phyloP scores from a whole-genome alignment of 2,888 invertebrate species.

The Pandemis corylana region DNA sequence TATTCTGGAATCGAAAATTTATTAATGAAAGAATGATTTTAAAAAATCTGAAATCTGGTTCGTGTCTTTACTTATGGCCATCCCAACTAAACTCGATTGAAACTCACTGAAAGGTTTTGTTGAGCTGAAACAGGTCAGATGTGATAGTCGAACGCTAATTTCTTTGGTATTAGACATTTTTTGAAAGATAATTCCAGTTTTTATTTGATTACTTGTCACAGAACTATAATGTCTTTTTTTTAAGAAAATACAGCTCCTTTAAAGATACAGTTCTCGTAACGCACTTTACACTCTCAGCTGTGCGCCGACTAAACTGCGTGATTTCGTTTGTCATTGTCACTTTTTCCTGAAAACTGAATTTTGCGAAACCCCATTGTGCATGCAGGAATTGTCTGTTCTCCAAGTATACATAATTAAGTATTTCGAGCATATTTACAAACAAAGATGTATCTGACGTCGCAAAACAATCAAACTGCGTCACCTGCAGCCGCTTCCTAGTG shows the following conservation, averaged over 20 bases:
- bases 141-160: too few species aligned
- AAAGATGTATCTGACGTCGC: conserved; percentile 20
- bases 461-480: conserved; percentile 29
- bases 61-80: too few species aligned
- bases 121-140: too few species aligned
- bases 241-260: neutral
- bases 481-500: conserved; percentile 28
- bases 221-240: neutral
- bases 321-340: neutral
- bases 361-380: neutral
- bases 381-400: conserved; percentile 1
- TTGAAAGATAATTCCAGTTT: too few species aligned
- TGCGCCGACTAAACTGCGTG: neutral
- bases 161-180: too few species aligned
- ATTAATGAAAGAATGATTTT: too few species aligned
- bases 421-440: conserved; percentile 39
- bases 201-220: too few species aligned
- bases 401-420: neutral
- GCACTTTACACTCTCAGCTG: neutral
- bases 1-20: too few species aligned
- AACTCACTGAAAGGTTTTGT: too few species aligned
- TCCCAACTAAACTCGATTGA: too few species aligned
- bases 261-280: neutral
- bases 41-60: too few species aligned
- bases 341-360: neutral